phyloP scores from a whole-genome alignment of 2,113 vertebrate species.

The Tychaedon coryphoeus region DNA sequence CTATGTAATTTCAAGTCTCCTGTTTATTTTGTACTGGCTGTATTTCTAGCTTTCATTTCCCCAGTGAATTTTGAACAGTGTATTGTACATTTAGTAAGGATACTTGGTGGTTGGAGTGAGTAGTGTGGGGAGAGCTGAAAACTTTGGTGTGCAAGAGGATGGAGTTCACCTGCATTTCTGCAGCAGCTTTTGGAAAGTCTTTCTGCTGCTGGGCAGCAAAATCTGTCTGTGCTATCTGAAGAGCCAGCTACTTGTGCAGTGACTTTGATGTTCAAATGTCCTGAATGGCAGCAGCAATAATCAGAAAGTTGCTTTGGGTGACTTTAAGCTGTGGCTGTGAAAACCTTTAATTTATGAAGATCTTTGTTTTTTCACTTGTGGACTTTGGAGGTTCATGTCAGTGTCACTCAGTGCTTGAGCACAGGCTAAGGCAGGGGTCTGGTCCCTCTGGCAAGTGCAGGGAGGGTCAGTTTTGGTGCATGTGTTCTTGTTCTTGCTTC shows the following conservation, averaged over 20 bases:
- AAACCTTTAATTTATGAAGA: neutral
- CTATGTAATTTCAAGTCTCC: neutral
- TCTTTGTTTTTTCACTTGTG: neutral
- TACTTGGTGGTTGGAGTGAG: neutral
- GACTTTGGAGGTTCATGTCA: neutral
- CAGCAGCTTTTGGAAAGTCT: neutral
- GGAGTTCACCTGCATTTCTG: neutral
- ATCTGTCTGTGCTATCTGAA: accelerated
- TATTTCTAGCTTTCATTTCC: neutral
- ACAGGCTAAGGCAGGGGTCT: neutral
- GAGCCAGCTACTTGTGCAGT: neutral
- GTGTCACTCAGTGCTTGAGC: neutral
- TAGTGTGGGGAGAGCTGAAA: neutral
- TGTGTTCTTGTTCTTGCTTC: neutral
- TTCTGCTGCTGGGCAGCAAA: neutral
- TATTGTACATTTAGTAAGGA: neutral
- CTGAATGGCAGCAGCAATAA: neutral
- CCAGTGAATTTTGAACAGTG: neutral
- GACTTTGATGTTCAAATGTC: neutral
- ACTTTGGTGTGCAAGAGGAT: neutral
- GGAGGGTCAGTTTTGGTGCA: neutral
- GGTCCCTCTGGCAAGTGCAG: neutral
- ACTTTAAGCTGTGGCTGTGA: accelerated
- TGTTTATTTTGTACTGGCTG: neutral
- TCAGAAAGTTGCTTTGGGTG: neutral